A percentile compares a stretch with the other conserved stretches of the same genome.
These are phyloP conservation scores for Pteromalus puparum DNA, from an alignment of 1,140 invertebrate species.

Conservation along the genomic window DNA sequence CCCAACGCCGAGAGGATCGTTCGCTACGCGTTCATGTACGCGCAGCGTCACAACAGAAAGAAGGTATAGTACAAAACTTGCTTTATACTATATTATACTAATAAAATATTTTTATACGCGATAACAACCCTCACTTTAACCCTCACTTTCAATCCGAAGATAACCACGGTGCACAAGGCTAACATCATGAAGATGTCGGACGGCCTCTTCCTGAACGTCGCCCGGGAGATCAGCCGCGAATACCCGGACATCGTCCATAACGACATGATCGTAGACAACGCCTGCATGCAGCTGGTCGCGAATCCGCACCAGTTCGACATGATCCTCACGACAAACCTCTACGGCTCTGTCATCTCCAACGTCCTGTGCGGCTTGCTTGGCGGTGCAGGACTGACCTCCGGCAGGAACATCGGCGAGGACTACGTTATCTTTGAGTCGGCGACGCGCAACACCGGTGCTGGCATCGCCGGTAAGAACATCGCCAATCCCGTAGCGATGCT, in stretches of 20 bases:
- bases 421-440: constrained; percentile 95
- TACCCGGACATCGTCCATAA: constrained; percentile 95
- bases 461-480: constrained; percentile 95
- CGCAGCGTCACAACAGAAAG: constrained; percentile 89
- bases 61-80: constrained; percentile 78
- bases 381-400: constrained; percentile 97
- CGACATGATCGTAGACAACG: constrained; percentile 99
- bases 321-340: constrained; percentile 98
- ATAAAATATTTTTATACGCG: not conserved
- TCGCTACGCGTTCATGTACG: constrained; percentile 97
- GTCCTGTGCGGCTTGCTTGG: constrained; percentile 98
- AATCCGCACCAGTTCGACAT: constrained; percentile 99
- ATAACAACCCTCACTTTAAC: not conserved
- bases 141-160: not conserved
- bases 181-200: constrained; percentile 99
- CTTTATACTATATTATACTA: no score
- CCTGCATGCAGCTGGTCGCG: constrained; percentile 97
- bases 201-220: constrained; percentile 94
- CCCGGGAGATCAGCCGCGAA: constrained; percentile 89
- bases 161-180: constrained; percentile 98
- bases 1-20: constrained; percentile 95
- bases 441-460: constrained; percentile 93
- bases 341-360: constrained; percentile 98
- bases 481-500: constrained; percentile 98
- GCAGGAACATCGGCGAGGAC: constrained; percentile 96